Conservation (phyloP, 1,140 invertebrate species). For the Contarinia nasturtii region DNA sequence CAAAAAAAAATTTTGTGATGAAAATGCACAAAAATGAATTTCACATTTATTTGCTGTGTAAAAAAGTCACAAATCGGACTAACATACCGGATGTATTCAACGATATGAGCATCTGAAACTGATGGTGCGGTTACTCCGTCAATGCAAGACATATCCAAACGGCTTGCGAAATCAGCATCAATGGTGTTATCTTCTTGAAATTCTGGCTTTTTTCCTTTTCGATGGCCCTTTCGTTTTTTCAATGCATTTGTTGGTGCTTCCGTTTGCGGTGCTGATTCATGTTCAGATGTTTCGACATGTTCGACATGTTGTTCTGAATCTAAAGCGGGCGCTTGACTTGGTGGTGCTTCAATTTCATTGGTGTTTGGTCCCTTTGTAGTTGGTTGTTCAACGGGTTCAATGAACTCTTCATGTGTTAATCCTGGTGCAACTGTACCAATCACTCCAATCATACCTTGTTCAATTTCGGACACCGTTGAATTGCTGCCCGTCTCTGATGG, state of each 20-base stretch:
- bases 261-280: no score
- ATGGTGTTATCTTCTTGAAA: background rate
- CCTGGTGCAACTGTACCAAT: no score
- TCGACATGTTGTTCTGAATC: no score
- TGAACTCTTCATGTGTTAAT: no score
- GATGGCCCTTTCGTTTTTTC: background rate
- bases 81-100: slow-evolving; percentile 1
- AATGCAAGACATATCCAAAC: slow-evolving; percentile 2
- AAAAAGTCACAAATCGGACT: background rate
- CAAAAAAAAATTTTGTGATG: background rate
- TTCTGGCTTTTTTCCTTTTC: background rate
- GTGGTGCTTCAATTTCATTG: no score
- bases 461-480: no score
- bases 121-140: background rate
- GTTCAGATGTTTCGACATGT: background rate
- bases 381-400: no score
- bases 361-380: no score
- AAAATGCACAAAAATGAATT: background rate
- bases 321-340: no score
- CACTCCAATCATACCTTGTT: no score
- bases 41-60: background rate
- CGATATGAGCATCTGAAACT: slow-evolving; percentile 1
- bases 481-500: no score
- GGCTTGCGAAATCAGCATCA: background rate
- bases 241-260: background rate